phyloP scores from a whole-genome alignment of 2,113 vertebrate species.

The Ammodytes dubius region DNA sequence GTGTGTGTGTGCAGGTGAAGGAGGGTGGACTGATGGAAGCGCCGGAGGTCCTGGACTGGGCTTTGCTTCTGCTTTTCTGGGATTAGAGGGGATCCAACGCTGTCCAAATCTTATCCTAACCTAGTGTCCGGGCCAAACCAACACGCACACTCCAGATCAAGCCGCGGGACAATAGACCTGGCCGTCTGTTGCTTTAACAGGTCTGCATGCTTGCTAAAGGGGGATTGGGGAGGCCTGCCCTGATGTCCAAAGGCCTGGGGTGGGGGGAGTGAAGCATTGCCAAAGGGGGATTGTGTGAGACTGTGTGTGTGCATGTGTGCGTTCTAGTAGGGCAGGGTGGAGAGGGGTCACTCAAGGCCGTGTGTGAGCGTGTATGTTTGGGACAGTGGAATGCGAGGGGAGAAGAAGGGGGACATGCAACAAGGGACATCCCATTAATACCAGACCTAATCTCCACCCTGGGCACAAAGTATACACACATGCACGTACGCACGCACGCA shows the following conservation, averaged over 20 bases:
- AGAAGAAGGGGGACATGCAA: conserved; percentile 51
- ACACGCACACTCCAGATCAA: conserved; percentile 75
- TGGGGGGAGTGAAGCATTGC: conserved; percentile 39
- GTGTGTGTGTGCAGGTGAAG: conserved; percentile 63
- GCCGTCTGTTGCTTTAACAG: conserved; percentile 76
- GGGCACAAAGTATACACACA: conserved; percentile 51
- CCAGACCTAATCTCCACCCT: conserved; percentile 73
- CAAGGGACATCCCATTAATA: conserved; percentile 74
- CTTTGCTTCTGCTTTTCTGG: conserved; percentile 69
- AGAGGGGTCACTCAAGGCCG: conserved; percentile 65
- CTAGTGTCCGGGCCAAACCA: conserved; percentile 74
- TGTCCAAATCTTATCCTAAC: conserved; percentile 80
- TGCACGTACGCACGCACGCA: conserved; percentile 27
- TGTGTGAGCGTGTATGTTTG: conserved; percentile 64
- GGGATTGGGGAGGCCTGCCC: conserved; percentile 68
- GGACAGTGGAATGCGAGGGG: conserved; percentile 75
- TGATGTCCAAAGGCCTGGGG: conserved; percentile 64
- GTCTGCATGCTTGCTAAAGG: conserved; percentile 71
- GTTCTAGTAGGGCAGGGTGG: conserved; percentile 56
- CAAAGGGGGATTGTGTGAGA: conserved; percentile 26
- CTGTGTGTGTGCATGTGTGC: conserved; percentile 56
- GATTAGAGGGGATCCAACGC: conserved; percentile 80
- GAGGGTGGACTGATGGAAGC: conserved; percentile 47
- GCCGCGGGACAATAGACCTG: conserved; percentile 75
- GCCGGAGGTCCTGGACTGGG: conserved; percentile 59